Base-by-base conservation (phyloP, 2,113 vertebrate genomes). In the Quiscalus mexicanus region DNA sequence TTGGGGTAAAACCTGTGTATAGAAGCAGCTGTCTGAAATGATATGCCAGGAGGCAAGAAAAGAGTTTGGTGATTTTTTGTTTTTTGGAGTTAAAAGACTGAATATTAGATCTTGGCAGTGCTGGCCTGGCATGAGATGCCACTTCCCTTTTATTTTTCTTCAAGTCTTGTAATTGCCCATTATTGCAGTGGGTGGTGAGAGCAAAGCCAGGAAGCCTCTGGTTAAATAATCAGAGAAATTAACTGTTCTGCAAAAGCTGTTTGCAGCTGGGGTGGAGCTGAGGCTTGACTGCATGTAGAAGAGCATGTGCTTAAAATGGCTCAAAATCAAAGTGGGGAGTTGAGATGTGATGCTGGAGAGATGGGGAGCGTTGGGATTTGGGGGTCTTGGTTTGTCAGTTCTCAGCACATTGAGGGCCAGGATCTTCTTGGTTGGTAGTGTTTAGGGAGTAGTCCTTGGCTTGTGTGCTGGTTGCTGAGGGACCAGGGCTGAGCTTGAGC, bases 111-210 rank as follows among this genome's bases (percentile, higher is more conserved):
- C 84, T 89, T 93, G 89, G 68, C 95, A 84, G 73, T 0, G 0
- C 35, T 92, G 80, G 42, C 47, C 69, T 88, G 86, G 83, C 76
- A 63, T 47, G 64, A 78, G 42, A 41, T 90, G 53, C 75, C 70
- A 62, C 76, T 86, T 93, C 56, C 52, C 76, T 89, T 67, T 87
- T 67, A 59, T 89, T 93, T 93, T 91, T 91, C 77, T 85, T 74
- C 19, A 63, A 86, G 75, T 89, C 86, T 74, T 52, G 24, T 93
- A 90, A 89, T 84, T 93, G 86, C 86, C 63, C 8, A 24, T 95
- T 75, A 87, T 67, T 95, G 64, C 91, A 59, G 89, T 81, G 76
- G 86, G 86, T 95, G 56, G 91, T 78, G 41, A 95, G 76, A 87
- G 47, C 4, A 5, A 87, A 92, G 91, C 64, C 84, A 93, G 89